These are phyloP conservation scores for Notospermus geniculatus DNA, from an alignment of 1,140 invertebrate genomes.

Conservation along the genomic window DNA sequence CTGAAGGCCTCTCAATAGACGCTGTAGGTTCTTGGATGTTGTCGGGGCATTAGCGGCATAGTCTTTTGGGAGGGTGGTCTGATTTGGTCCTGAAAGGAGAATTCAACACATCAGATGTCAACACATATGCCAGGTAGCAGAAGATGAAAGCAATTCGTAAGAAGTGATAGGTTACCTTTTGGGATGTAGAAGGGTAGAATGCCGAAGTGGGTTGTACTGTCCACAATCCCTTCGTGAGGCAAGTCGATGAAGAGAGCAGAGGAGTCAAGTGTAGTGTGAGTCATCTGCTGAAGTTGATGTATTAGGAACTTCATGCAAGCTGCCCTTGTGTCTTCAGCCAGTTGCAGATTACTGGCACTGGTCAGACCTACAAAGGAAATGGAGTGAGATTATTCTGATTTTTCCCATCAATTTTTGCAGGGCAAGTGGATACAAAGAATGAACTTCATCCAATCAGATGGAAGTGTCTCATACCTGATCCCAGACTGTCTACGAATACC, in stretches of 20 bases:
- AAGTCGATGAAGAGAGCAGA: constrained; percentile 29
- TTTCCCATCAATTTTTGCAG: no score
- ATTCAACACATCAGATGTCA: no score
- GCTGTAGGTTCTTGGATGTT: constrained; percentile 76
- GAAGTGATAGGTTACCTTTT: constrained; percentile 43
- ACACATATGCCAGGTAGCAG: no score
- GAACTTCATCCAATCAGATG: no score
- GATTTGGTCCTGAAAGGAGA: not conserved
- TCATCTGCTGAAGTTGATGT: constrained; percentile 35
- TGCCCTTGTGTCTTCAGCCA: constrained; percentile 21
- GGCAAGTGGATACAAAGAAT: no score
- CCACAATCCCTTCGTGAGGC: constrained; percentile 12
- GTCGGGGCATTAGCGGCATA: constrained; percentile 69
- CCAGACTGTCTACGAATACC: constrained; percentile 88
- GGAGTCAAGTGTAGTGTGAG: constrained; percentile 28
- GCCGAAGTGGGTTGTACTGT: constrained; percentile 31
- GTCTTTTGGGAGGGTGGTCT: constrained; percentile 11
- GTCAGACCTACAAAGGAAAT: constrained; percentile 32
- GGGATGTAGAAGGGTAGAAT: constrained; percentile 55
- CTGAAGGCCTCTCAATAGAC: constrained; percentile 83
- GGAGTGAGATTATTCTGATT: no score
- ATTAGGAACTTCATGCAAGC: constrained; percentile 38
- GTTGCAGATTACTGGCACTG: constrained; percentile 27
- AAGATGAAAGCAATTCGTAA: not conserved
- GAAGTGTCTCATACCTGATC: constrained; percentile 59